phyloP scores from a whole-genome alignment of 2,888 invertebrate genomes.

The Lobophora halterata region DNA sequence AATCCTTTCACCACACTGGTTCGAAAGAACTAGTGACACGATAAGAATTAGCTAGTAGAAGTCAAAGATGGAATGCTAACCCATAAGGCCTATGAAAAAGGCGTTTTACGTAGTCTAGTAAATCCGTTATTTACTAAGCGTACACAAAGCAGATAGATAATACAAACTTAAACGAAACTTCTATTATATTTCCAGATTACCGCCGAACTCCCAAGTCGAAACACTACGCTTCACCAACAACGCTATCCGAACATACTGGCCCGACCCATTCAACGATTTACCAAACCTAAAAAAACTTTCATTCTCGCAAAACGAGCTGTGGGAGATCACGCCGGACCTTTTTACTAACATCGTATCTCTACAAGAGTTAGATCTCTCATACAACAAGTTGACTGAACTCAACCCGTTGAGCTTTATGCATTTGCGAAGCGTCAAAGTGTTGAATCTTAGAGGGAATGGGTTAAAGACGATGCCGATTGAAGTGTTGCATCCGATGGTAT shows the following conservation, averaged over 20 bases:
- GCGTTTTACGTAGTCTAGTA: no score
- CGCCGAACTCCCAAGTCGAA: conserved; percentile 65
- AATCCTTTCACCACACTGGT: no score
- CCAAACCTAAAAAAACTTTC: conserved; percentile 63
- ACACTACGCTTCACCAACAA: conserved; percentile 66
- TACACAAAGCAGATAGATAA: no score
- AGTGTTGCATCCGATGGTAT: conserved; percentile 56
- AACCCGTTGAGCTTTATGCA: conserved; percentile 62
- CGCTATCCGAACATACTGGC: conserved; percentile 69
- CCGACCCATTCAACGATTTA: conserved; percentile 65
- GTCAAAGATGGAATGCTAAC: no score
- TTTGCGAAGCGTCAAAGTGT: conserved; percentile 52
- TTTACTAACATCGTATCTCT: conserved; percentile 65
- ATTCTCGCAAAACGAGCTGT: conserved; percentile 73
- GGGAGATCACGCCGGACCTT: conserved; percentile 65
- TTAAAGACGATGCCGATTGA: conserved; percentile 63
- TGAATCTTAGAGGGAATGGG: conserved; percentile 72
- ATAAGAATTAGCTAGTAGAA: no score
- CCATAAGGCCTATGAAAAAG: no score
- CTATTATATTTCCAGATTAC: conserved; percentile 57
- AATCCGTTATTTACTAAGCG: no score
- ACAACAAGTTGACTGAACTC: conserved; percentile 69
- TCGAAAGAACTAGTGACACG: no score
- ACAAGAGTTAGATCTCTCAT: conserved; percentile 76
- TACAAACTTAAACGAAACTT: neutral